Percentiles rank a stretch among this genome's conserved stretches.
These are phyloP conservation scores for Euphysa ruthae DNA, from an alignment of 30 jellyfish, hydroid and myxozoan genomes.

Conservation along the genomic window DNA sequence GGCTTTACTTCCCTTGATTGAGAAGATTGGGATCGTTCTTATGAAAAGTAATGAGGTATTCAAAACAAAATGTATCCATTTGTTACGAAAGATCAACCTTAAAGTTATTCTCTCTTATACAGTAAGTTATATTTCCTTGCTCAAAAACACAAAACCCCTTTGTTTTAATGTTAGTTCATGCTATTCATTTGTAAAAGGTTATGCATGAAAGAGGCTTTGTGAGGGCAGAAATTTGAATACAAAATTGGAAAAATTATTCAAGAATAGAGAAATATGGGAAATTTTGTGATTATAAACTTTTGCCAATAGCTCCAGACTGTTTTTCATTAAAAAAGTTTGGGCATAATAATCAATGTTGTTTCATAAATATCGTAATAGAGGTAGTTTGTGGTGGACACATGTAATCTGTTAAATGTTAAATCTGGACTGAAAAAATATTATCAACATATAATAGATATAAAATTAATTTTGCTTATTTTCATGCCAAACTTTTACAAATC, in stretches of 20 bases:
- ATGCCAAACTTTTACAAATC: too few relatives aligned
- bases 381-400: too few relatives aligned
- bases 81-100: conserved; percentile 23
- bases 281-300: not conserved
- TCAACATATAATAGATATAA: too few relatives aligned
- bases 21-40: not conserved
- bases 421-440: too few relatives aligned
- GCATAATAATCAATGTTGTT: too few relatives aligned
- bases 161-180: not conserved
- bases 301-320: too few relatives aligned
- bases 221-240: not conserved
- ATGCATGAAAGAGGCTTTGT: not conserved
- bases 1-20: conserved; percentile 4
- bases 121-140: conserved; percentile 18
- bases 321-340: too few relatives aligned
- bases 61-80: conserved; percentile 11
- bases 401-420: too few relatives aligned
- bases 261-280: not conserved
- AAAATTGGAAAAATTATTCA: not conserved
- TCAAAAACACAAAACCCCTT: too few relatives aligned
- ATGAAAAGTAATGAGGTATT: conserved; percentile 10
- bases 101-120: conserved; percentile 8
- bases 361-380: too few relatives aligned
- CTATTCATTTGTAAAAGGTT: not conserved
- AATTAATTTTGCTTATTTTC: too few relatives aligned